These are phyloP conservation scores for Etia nguti DNA, from an alignment of 2,113 vertebrate species.

Conservation along the genomic window DNA sequence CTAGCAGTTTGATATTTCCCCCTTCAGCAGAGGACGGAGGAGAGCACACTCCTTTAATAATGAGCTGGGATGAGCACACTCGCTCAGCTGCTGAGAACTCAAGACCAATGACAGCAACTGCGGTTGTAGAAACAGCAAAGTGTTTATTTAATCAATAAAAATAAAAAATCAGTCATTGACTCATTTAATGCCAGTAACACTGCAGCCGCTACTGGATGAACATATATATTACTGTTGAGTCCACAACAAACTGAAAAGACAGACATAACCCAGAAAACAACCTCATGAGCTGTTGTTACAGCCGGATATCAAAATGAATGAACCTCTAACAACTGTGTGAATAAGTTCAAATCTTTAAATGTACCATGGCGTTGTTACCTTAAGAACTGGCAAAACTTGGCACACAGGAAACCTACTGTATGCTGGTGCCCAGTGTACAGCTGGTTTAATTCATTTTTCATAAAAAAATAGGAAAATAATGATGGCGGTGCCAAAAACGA, in stretches of 20 bases:
- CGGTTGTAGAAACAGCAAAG: neutral
- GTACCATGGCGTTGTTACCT: neutral
- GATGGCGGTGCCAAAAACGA: neutral
- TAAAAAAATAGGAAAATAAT: neutral
- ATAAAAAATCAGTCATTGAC: neutral
- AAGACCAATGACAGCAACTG: neutral
- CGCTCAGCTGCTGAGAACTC: neutral
- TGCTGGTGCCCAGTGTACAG: neutral
- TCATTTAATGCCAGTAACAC: neutral
- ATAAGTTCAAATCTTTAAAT: neutral
- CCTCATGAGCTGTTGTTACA: neutral
- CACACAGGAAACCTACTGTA: neutral
- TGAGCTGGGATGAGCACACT: conserved; percentile 13
- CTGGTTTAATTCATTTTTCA: neutral
- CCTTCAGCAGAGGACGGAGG: neutral
- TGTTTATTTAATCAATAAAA: neutral
- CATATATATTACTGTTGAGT: neutral
- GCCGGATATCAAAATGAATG: neutral
- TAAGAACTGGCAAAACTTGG: neutral
- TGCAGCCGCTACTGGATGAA: neutral
- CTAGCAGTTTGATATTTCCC: conserved; percentile 11
- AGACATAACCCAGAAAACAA: neutral
- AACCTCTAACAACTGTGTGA: neutral
- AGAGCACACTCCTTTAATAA: neutral
- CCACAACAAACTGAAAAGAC: neutral